Evolutionary conservation across 2,888 invertebrate genomes (phyloP), one percentile per base, ranked within the genome.

Genomic region (Itoplectis maculator): DNA sequence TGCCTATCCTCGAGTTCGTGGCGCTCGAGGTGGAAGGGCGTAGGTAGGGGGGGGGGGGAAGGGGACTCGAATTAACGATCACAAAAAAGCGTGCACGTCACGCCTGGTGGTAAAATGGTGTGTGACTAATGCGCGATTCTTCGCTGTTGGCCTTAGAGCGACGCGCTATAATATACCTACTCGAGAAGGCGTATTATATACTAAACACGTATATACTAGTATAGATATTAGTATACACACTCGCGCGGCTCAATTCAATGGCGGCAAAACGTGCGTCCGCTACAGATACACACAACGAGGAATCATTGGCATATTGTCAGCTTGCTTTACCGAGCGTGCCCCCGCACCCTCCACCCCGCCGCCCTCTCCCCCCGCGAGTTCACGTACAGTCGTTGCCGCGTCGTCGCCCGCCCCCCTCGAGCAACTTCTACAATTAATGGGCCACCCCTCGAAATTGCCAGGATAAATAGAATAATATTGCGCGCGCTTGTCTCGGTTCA

Each of bases 41-140:
- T 3, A 5, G 3, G 35, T 37, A 56, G 3, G 2, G 56, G 56
- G n/a, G 15, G 23, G 56, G 49, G 51, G 79, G 79, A 74, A 83
- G 86, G 85, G 85, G 85, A 87, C 86, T 88, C 87, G 87, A 90
- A 90, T 90, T 89, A 90, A 90, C 89, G 89, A 89, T 90, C 87
- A 87, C 86, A 87, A 88, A 87, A 89, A 89, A 86, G 87, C 84
- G 86, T 86, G 85, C 83, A 78, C 91, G 92, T 92, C 92, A 92
- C 92, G 92, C 90, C 91, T 92, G 91, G 89, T 92, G 88, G 89
- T 89, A 92, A 92, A 92, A 92, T 92, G 90, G 90, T 87, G 90
- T 92, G 92, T 92, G 92, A 92, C 92, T 92, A 92, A 92, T 91
- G 88, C 87, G 85, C 85, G 87, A 88, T 88, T 88, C 88, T 88